phyloP scores from a whole-genome alignment of 2,888 invertebrate genomes.

The Synergus itoensis region DNA sequence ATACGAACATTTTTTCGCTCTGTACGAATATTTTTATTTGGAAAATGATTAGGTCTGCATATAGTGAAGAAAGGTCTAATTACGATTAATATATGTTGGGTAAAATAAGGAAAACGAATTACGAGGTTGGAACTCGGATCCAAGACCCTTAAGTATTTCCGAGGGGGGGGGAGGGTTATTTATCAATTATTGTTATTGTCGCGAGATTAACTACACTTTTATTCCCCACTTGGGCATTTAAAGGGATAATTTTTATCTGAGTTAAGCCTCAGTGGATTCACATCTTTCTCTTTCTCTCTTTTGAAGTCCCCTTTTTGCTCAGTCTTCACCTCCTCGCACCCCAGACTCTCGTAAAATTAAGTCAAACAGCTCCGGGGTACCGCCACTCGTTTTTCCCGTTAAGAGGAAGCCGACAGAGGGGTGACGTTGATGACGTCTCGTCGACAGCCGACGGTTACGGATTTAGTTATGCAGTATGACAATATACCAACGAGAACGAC shows the following conservation, averaged over 20 bases:
- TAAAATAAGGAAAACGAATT: too few relatives aligned
- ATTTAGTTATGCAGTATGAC: background rate
- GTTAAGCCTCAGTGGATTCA: conserved; percentile 53
- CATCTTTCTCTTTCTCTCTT: conserved; percentile 47
- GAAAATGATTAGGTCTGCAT: too few relatives aligned
- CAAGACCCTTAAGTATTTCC: too few relatives aligned
- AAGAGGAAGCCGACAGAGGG: conserved; percentile 41
- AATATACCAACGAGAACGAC: background rate
- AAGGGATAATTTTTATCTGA: conserved; percentile 74
- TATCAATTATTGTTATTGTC: conserved; percentile 54
- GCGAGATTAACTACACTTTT: conserved; percentile 71
- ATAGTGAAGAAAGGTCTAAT: too few relatives aligned
- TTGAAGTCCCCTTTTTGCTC: conserved; percentile 50
- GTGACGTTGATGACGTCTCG: conserved; percentile 3
- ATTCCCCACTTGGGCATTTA: conserved; percentile 70
- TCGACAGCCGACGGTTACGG: background rate
- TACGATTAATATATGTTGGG: too few relatives aligned
- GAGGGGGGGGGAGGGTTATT: conserved; percentile 30
- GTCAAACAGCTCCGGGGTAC: conserved; percentile 73
- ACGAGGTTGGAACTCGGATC: too few relatives aligned
- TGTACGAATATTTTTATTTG: too few relatives aligned
- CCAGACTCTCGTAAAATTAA: conserved; percentile 72
- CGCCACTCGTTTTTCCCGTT: conserved; percentile 49
- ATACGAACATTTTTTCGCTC: too few relatives aligned
- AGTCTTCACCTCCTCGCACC: conserved; percentile 51